phyloP scores from a whole-genome alignment of 2,888 invertebrate genomes.

The Microplitis manilae region DNA sequence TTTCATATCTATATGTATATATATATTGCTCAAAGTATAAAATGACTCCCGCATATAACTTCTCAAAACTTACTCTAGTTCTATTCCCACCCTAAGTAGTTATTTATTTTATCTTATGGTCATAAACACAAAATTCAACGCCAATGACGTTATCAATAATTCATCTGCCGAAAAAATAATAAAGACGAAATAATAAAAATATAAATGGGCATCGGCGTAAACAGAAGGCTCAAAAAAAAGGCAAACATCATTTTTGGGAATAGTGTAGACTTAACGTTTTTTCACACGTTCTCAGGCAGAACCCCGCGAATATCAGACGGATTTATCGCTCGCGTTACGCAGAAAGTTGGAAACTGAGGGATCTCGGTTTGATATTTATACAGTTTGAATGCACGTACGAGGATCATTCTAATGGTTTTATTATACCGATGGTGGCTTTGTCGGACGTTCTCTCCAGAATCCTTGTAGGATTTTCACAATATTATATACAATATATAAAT shows the following conservation, averaged over 20 bases:
- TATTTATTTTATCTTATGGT: background rate
- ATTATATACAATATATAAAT: slow-evolving; percentile 3
- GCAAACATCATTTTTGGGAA: background rate
- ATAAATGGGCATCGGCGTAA: background rate
- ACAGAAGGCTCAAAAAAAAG: background rate
- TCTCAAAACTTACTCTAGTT: too few relatives aligned
- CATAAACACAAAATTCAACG: slow-evolving; percentile 11
- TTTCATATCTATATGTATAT: background rate
- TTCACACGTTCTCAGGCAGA: slow-evolving; percentile 7
- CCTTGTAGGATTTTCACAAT: background rate
- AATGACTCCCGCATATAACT: too few relatives aligned
- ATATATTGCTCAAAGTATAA: background rate
- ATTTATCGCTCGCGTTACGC: slow-evolving; percentile 69
- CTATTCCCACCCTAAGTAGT: background rate
- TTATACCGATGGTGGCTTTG: slow-evolving; percentile 63
- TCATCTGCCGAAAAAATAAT: slow-evolving; percentile 3
- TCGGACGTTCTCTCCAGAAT: slow-evolving; percentile 36
- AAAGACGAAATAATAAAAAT: background rate
- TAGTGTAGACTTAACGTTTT: slow-evolving; percentile 5
- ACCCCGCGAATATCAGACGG: slow-evolving; percentile 47
- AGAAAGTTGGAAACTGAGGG: slow-evolving; percentile 69
- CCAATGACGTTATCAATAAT: background rate
- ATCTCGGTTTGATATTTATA: slow-evolving; percentile 70
- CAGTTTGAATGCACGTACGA: slow-evolving; percentile 71
- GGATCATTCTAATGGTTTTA: slow-evolving; percentile 72